Evolutionary conservation across 2,113 vertebrate genomes (phyloP), one percentile per base, ranked within the genome.

Genomic region (Galbula dea): DNA sequence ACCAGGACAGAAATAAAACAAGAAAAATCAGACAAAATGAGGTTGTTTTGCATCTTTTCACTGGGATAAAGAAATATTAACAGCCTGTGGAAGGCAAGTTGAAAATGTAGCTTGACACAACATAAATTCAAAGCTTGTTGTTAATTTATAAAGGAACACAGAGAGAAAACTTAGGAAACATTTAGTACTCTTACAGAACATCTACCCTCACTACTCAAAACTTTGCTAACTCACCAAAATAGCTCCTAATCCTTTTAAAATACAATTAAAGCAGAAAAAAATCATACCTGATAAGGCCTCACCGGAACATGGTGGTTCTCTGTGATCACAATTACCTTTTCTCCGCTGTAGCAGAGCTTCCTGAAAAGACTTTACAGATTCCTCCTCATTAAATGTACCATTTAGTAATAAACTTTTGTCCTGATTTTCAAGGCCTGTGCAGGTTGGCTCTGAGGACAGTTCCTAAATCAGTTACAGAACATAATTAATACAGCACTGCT

Each of bases 271-370:
- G 6, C 51, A 65, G 71, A 57, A 92, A 27, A 29, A 86, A 15
- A n/a, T 3, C 62, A 26, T 97, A 99, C 99, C 98, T 98, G 98
- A 19, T 84, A 51, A 86, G 59, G 72, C 55, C 52, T 84, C 69
- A 8, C 29, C 24, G 29, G 86, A 63, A 58, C 2, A 80, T 36
- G 63, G 93, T 10, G 93, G 37, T 23, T 59, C 54, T 26, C 73
- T 78, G n/a, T 45, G 37, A 32, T 39, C 74, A 27, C 14, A 5
- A 46, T 51, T 76, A 37, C 88, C 74, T 86, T 68, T 92, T 90
- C 98, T 98, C 98, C 98, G 98, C 0, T 98, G 96, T 67, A 84
- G 96, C 77, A 99, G 89, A 69, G 96, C 98, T 62, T 98, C 97
- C 94, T 98, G 98, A 94, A 99, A 99, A 81, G 95, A 97, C 62